Evolutionary conservation across 1,140 invertebrate genomes (phyloP), one percentile per base, ranked within the genome.

Genomic region (Muscidifurax raptorellus): DNA sequence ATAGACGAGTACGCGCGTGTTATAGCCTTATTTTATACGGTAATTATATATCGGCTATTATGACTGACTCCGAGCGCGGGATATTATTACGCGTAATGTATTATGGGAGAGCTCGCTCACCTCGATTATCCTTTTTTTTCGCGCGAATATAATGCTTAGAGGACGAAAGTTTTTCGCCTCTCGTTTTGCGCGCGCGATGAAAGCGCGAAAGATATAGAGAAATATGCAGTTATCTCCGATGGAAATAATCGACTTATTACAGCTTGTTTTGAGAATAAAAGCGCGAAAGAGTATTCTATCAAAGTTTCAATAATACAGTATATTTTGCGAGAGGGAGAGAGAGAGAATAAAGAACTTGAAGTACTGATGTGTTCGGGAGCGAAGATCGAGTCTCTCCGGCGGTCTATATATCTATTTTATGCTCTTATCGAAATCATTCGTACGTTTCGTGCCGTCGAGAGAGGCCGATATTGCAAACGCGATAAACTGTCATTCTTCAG

Each of bases 381-480:
- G 5, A 59, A 59, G 18, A 22, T 59, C 52, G 22, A 18, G 1
- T 13, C 44, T 15, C 44, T 47, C 15, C 44, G 7, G 7, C 88
- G 88, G 88, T 89, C 88, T 88, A n/a, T 22, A 59, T 59, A 59
- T 22, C 6, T 18, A 22, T n/a, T n/a, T n/a, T 75, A 76, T 88
- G 87, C 89, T 89, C 89, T 89, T 89, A 88, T 90, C 89, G 85
- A 87, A 86, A 88, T 88, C 88, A 87, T 90, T 89, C 88, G 87
- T 86, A 89, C 84, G 88, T 87, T 89, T 88, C 47, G 80, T 75
- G 47, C 28, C 80, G 44, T 47, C 44, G 27, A 52, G 40, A 30
- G 44, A 28, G 18, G 18, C 22, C 15, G 18, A 22, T 18, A 22
- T 59, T 22, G 52, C 52, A 4, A 7, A 18, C 22, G 52, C 52